Conservation (phyloP, 2,888 invertebrate genomes). For the Protonemura montana region DNA sequence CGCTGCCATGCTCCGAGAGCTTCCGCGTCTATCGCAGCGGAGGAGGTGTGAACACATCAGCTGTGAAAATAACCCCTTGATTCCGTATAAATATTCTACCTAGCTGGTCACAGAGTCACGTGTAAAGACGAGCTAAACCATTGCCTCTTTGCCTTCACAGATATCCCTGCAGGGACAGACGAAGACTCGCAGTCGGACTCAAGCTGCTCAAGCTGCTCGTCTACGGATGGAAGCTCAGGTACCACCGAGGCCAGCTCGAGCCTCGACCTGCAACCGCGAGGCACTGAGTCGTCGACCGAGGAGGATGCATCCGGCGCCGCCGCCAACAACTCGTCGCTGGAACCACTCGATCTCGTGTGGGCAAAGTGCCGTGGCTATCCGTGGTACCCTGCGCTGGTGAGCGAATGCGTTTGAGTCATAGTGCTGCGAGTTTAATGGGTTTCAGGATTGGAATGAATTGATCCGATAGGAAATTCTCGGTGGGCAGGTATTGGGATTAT, state of each 20-base stretch:
- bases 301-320: conserved; percentile 45
- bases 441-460: no score
- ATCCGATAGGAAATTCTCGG: no score
- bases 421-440: no score
- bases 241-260: conserved; percentile 56
- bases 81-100: no score
- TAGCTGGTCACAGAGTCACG: no score
- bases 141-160: conserved; percentile 49
- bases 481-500: no score
- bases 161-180: conserved; percentile 58
- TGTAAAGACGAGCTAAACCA: no score
- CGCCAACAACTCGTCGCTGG: conserved; percentile 60
- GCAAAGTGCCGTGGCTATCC: conserved; percentile 96
- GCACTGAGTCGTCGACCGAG: conserved; percentile 51
- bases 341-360: conserved; percentile 93
- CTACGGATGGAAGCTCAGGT: conserved; percentile 58
- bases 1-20: conserved; percentile 56
- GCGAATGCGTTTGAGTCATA: conserved; percentile 43
- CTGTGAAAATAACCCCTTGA: no score
- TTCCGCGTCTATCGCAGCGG: conserved; percentile 61
- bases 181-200: conserved; percentile 59
- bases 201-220: conserved; percentile 61
- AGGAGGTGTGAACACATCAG: no score
- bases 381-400: conserved; percentile 91
- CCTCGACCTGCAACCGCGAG: conserved; percentile 48